Evolutionary conservation across 2,113 vertebrate species (phyloP).

Genomic region (Jacana jacana): DNA sequence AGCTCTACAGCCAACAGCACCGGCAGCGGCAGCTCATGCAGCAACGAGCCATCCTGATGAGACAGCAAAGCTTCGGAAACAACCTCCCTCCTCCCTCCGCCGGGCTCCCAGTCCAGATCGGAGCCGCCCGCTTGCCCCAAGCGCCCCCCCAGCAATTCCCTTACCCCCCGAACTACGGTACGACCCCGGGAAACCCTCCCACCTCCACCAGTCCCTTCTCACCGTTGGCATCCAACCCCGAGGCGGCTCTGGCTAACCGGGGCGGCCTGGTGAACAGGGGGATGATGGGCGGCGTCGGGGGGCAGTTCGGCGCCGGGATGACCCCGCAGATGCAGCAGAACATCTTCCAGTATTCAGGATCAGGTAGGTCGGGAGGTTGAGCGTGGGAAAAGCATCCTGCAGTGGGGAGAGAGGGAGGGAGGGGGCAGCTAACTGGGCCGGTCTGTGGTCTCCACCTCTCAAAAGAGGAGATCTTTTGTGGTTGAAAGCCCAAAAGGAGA

Average conservation of each 20-base stretch:
- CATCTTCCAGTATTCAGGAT: conserved; percentile 88
- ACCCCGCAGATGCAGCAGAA: conserved; percentile 85
- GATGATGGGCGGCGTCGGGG: conserved; percentile 82
- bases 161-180: conserved; percentile 84
- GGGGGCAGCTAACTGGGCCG: rapidly evolving
- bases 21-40: conserved; percentile 92
- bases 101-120: conserved; percentile 76
- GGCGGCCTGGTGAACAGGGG: conserved; percentile 79
- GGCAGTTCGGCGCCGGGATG: conserved; percentile 81
- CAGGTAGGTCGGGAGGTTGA: conserved; percentile 40
- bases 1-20: conserved; percentile 93
- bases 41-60: conserved; percentile 91
- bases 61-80: conserved; percentile 82
- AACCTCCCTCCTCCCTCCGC: conserved; percentile 66
- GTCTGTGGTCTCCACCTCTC: neutral
- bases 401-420: neutral
- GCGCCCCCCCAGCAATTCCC: conserved; percentile 85
- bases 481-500: neutral
- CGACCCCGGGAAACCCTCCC: conserved; percentile 82
- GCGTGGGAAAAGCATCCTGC: rapidly evolving
- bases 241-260: conserved; percentile 78
- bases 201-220: conserved; percentile 88
- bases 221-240: conserved; percentile 78
- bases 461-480: neutral
- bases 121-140: conserved; percentile 74